Conservation (phyloP, 2,888 invertebrate genomes). For the Caenorhabditis sulstoni region DNA sequence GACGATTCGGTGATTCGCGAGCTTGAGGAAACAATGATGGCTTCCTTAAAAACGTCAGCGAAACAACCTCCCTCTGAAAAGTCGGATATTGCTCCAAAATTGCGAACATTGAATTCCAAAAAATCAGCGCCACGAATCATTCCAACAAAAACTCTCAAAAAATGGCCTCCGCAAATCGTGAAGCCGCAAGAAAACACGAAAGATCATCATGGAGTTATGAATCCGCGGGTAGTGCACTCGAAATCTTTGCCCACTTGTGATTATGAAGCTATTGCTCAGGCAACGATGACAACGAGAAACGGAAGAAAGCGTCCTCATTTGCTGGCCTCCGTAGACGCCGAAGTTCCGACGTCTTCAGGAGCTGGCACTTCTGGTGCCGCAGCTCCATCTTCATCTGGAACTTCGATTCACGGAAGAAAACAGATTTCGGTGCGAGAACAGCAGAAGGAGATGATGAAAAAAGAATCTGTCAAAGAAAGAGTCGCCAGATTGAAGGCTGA, state of each 20-base stretch:
- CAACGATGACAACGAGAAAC: background rate
- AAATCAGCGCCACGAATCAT: background rate
- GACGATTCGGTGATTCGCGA: background rate
- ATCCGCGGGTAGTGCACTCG: slow-evolving; percentile 9
- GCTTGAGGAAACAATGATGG: background rate
- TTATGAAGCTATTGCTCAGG: slow-evolving; percentile 24
- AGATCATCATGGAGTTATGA: background rate
- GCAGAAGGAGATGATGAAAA: slow-evolving; percentile 59
- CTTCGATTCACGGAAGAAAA: slow-evolving; percentile 59
- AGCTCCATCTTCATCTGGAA: background rate
- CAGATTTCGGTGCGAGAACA: slow-evolving; percentile 54
- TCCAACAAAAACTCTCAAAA: background rate
- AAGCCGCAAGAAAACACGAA: background rate
- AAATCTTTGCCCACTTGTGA: slow-evolving; percentile 6
- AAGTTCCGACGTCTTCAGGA: background rate
- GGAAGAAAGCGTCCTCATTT: slow-evolving; percentile 13
- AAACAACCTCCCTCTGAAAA: too few relatives aligned
- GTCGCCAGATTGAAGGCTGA: slow-evolving; percentile 43
- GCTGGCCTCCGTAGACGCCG: background rate
- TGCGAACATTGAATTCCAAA: slow-evolving; percentile 3
- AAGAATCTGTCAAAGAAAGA: slow-evolving; percentile 50
- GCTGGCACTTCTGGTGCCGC: background rate
- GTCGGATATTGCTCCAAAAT: slow-evolving; percentile 3
- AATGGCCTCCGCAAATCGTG: slow-evolving; percentile 14
- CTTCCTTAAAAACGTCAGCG: background rate